Evolutionary conservation across 2,797 vertebrate species (phyloP).

Genomic region (Catharus ustulatus): DNA sequence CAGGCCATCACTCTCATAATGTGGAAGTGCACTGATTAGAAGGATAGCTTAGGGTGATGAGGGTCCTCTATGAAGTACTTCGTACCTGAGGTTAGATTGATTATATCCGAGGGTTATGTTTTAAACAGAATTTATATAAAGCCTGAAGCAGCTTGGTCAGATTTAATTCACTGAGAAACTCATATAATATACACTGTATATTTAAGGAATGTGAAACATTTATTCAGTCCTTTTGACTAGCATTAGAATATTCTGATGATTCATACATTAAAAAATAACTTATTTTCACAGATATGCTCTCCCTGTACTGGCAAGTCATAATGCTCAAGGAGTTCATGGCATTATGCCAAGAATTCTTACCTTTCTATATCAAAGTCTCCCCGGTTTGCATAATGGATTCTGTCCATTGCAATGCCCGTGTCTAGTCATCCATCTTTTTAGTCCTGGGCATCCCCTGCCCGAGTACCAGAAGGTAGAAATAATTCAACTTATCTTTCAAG

Average conservation of each 20-base stretch:
- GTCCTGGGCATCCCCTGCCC: background rate
- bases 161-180: background rate
- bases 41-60: background rate
- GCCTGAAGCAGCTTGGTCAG: background rate
- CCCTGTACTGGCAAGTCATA: background rate
- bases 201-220: slow-evolving; percentile 21
- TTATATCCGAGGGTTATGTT: background rate
- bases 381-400: background rate
- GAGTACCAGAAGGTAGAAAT: background rate
- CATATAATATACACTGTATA: background rate
- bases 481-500: background rate
- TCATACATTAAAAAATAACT: background rate
- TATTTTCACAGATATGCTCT: background rate
- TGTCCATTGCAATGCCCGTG: background rate
- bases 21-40: background rate
- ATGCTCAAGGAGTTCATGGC: background rate
- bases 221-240: background rate
- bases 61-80: background rate
- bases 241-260: background rate
- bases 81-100: background rate
- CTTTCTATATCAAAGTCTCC: background rate
- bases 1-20: background rate
- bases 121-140: slow-evolving; percentile 22
- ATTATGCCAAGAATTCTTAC: background rate
- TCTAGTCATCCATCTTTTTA: background rate